Evolutionary conservation across 1,140 invertebrate genomes (phyloP).

Genomic region (Metopolophium dirhodum): DNA sequence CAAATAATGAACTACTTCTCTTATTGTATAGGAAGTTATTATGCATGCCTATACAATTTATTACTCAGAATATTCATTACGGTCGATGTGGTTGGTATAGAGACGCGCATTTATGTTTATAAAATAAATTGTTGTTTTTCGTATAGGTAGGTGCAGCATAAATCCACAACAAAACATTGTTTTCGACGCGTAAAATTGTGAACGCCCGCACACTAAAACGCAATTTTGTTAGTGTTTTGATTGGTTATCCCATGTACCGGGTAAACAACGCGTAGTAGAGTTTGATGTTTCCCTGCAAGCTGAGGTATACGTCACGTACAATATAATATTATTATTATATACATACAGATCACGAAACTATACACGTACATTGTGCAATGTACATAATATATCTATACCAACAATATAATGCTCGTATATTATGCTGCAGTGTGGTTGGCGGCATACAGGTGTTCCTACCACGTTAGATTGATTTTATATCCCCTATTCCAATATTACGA

Average conservation of each 20-base stretch:
- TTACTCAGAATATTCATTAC: not conserved
- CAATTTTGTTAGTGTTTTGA: not conserved
- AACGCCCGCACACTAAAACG: not conserved
- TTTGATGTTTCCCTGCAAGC: not conserved
- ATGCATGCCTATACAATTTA: not conserved
- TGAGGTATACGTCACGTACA: not conserved
- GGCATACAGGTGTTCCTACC: not conserved
- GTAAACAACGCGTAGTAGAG: not conserved
- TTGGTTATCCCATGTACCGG: not conserved
- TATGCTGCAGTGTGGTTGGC: not conserved
- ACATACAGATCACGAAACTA: not conserved
- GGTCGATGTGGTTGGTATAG: not conserved
- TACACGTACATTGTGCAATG: not conserved
- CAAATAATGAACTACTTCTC: not conserved
- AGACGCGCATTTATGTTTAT: not conserved
- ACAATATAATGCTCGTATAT: not conserved
- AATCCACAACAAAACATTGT: not conserved
- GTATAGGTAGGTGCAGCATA: not conserved
- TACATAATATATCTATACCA: not conserved
- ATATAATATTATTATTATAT: not conserved
- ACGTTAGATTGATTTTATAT: constrained; percentile 2
- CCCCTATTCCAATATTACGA: not conserved
- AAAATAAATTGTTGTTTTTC: not conserved
- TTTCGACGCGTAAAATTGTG: not conserved
- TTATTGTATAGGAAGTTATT: not conserved